phyloP scores from a whole-genome alignment of 2,888 invertebrate genomes.

The Synergus umbraculus region DNA sequence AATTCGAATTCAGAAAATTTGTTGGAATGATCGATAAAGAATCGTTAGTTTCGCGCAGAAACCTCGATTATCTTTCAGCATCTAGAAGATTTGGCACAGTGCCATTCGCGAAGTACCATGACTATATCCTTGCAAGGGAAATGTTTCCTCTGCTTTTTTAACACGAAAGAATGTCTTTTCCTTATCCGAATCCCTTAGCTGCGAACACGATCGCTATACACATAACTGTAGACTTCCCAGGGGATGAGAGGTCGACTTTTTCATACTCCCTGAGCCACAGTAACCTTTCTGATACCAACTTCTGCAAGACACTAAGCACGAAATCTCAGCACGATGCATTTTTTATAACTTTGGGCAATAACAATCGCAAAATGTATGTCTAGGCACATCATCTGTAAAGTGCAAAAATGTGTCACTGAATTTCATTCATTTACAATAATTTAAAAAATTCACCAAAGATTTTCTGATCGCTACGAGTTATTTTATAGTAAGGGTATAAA shows the following conservation, averaged over 20 bases:
- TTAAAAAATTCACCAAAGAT: background rate
- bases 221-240: conserved; percentile 20
- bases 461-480: background rate
- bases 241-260: conserved; percentile 8
- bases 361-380: background rate
- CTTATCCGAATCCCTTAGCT: background rate
- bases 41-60: conserved; percentile 36
- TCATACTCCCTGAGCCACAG: conserved; percentile 9
- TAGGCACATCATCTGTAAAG: background rate
- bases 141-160: conserved; percentile 16
- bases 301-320: background rate
- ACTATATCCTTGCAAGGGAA: background rate
- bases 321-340: conserved; percentile 31
- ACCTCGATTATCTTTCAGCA: conserved; percentile 13
- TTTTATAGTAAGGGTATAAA: background rate
- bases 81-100: conserved; percentile 18
- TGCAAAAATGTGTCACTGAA: background rate
- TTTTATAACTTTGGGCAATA: background rate
- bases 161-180: background rate
- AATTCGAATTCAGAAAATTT: conserved; percentile 31
- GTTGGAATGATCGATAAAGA: conserved; percentile 46
- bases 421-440: background rate
- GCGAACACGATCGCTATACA: conserved; percentile 6
- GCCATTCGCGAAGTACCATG: background rate
- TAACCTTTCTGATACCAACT: background rate